A percentile compares a stretch with the other conserved stretches of the same genome.
phyloP scores from a whole-genome alignment of 2,797 vertebrate species.

The Apodemus agrarius region DNA sequence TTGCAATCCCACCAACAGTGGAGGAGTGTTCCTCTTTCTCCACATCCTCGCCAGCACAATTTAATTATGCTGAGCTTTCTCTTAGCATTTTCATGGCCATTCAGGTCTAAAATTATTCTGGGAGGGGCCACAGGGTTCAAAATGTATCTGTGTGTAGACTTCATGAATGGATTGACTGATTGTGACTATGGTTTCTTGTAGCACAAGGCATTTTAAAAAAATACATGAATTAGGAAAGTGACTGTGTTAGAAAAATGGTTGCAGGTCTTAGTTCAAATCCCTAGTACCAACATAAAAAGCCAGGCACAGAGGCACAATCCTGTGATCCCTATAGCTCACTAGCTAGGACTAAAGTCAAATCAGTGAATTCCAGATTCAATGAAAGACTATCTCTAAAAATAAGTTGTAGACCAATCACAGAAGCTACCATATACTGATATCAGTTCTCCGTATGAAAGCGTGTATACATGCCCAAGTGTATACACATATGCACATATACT shows the following conservation, averaged over 20 bases:
- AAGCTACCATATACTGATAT: neutral
- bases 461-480: too few relatives aligned
- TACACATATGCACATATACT: neutral
- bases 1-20: too few relatives aligned
- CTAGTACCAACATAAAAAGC: neutral
- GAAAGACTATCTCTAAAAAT: neutral
- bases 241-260: neutral
- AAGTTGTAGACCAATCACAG: too few relatives aligned
- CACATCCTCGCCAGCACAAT: too few relatives aligned
- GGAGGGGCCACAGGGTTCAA: neutral
- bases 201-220: neutral
- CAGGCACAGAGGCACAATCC: neutral
- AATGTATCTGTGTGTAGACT: neutral
- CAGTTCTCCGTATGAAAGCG: too few relatives aligned
- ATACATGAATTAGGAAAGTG: neutral
- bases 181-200: neutral
- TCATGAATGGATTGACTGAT: neutral
- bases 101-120: conserved; percentile 37
- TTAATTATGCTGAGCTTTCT: too few relatives aligned
- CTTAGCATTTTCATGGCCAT: too few relatives aligned
- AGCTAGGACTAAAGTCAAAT: neutral
- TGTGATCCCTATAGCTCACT: neutral
- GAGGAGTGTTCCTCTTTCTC: too few relatives aligned
- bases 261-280: neutral
- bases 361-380: neutral